Conservation (phyloP, 2,113 vertebrate genomes). For the Caranx melampygus region DNA sequence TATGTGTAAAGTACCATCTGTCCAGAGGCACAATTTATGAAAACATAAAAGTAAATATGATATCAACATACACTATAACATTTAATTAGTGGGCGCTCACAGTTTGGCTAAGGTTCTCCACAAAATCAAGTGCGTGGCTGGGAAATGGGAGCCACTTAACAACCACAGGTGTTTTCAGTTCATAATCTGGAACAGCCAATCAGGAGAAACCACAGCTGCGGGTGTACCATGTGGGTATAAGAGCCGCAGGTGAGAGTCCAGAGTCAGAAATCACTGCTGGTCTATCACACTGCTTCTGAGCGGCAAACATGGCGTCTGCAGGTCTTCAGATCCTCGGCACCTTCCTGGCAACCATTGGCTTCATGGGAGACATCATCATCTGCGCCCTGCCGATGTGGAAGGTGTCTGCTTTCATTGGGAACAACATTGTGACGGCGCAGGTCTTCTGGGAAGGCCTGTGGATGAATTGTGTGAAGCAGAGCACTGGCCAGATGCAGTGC, state of each 20-base stretch:
- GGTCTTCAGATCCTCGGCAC: conserved; percentile 81
- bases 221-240: conserved; percentile 34
- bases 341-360: conserved; percentile 78
- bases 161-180: conserved; percentile 62
- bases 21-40: not conserved
- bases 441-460: conserved; percentile 89
- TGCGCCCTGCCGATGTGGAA: conserved; percentile 89
- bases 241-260: not conserved
- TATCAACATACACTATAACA: too few relatives aligned
- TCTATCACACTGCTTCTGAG: rapidly evolving
- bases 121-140: not conserved
- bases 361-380: conserved; percentile 83
- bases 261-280: rapidly evolving
- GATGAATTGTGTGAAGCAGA: conserved; percentile 89
- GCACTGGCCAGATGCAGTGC: conserved; percentile 90
- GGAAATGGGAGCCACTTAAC: not conserved
- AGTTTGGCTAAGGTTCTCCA: too few relatives aligned
- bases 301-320: conserved; percentile 62
- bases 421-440: conserved; percentile 88
- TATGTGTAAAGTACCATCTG: not conserved
- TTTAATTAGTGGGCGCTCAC: too few relatives aligned
- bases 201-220: not conserved
- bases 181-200: conserved; percentile 58
- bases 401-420: conserved; percentile 86
- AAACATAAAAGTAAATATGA: too few relatives aligned